These are phyloP conservation scores for Cherax quadricarinatus DNA, from an alignment of 1,140 invertebrate genomes.

Conservation along the genomic window DNA sequence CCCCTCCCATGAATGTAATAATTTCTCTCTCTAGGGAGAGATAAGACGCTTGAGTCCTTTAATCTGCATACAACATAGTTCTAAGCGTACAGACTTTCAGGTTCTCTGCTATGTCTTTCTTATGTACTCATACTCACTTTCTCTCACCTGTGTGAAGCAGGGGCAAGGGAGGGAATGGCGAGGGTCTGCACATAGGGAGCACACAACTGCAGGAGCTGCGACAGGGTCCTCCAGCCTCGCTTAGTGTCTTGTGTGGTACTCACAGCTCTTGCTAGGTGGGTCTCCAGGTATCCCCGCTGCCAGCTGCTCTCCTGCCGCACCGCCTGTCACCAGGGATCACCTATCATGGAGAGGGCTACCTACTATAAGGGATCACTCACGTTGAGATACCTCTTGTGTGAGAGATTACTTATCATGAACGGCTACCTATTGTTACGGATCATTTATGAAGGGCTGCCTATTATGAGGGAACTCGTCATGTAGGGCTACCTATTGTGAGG, in stretches of 20 bases:
- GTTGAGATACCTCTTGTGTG: no score
- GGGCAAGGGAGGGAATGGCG: constrained; percentile 17
- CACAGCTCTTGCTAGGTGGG: constrained; percentile 25
- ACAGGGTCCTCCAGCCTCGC: constrained; percentile 16
- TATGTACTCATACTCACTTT: not conserved
- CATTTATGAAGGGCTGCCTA: no score
- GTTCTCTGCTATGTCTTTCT: no score
- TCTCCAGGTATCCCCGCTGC: constrained; percentile 33
- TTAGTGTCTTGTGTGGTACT: constrained; percentile 28
- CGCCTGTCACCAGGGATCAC: not conserved
- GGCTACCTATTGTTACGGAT: no score
- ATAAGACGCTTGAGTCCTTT: no score
- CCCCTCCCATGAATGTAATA: no score
- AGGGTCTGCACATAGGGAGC: not conserved
- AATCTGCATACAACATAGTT: no score
- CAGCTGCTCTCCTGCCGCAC: not conserved
- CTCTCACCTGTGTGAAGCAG: not conserved
- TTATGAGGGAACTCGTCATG: no score
- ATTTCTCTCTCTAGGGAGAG: no score
- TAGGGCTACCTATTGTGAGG: no score
- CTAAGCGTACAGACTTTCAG: no score
- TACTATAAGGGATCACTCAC: not conserved
- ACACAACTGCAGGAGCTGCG: constrained; percentile 35
- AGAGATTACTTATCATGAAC: not conserved
- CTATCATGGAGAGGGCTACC: not conserved